Evolutionary conservation across 2,888 invertebrate genomes (phyloP), one percentile per base, ranked within the genome.

Genomic region (Melolontha melolontha): DNA sequence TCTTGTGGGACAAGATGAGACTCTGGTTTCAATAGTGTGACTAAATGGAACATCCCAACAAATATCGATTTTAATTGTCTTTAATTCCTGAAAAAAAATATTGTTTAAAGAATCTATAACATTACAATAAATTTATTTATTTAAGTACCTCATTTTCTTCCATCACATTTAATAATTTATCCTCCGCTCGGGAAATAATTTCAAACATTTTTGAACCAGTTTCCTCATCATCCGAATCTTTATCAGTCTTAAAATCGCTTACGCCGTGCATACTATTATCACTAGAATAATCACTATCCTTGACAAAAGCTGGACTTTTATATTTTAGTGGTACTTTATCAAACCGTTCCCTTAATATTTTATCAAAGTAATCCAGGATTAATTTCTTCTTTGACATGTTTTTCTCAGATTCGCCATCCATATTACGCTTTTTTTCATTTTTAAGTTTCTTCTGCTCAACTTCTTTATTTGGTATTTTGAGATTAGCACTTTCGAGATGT

Each of bases 21-120:
- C 39, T 34, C 66, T 54, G 5, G 66, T 55, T 49, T 66, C 66
- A 29, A 66, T 66, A 7, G 34, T 44, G 14, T 66, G 66, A 10
- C 47, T 49, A 6, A 54, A 14, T 11, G 55, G 66, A 27, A 66
- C 40, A 34, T 66, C 66, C 66, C 66, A 66, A 42, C 14, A 10
- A 52, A 64, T 40, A 11, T 51, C 22, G 12, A 64, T 50, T 1
- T 42, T 10, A 27, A 64, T 27, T 40, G 51, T 16, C 27, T 11
- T 7, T 29, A 64, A 22, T 50, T 41, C 34, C 64, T 64, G 12
- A 39, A 63, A 63, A 27, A 11, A 27, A 2, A 12, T 14, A 44
- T 22, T 22, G 22, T 22, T 22, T 34, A 59, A 27, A 42, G 42
- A 59, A 27, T 44, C 29, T 6, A 17, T 22, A 42, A 39, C 7